Evolutionary conservation across 2,888 invertebrate genomes (phyloP).

Genomic region (Rhamphomyia laevipes): DNA sequence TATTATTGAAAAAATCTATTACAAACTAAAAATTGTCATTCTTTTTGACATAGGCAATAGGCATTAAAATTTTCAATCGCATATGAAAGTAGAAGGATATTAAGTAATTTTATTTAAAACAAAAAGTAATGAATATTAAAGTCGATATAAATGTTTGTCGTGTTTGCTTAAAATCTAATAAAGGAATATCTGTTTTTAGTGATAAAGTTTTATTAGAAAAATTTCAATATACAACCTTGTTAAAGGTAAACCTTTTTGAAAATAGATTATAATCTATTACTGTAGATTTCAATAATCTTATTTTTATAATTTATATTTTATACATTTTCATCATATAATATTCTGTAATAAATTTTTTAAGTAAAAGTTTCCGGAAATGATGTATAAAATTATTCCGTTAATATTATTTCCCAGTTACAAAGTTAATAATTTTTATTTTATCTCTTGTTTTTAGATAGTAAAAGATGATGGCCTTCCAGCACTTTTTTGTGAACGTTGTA

Average conservation of each 20-base stretch:
- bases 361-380: not conserved
- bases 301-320: not conserved
- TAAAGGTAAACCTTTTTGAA: conserved; percentile 18
- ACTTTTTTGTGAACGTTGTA: conserved; percentile 24
- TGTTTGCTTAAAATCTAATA: conserved; percentile 25
- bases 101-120: too few relatives aligned
- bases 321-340: not conserved
- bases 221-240: conserved; percentile 24
- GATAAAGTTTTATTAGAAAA: conserved; percentile 19
- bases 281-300: not conserved
- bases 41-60: too few relatives aligned
- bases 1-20: too few relatives aligned
- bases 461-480: conserved; percentile 24
- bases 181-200: conserved; percentile 17
- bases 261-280: not conserved
- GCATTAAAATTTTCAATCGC: too few relatives aligned
- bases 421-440: not conserved
- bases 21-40: too few relatives aligned
- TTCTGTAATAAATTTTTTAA: not conserved
- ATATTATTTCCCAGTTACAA: too few relatives aligned
- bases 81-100: too few relatives aligned
- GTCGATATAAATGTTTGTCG: conserved; percentile 28
- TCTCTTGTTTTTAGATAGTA: conserved; percentile 18
- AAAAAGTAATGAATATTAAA: conserved; percentile 22
- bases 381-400: not conserved